Conservation (phyloP, 2,888 invertebrate genomes). For the Synanthedon tipuliformis region DNA sequence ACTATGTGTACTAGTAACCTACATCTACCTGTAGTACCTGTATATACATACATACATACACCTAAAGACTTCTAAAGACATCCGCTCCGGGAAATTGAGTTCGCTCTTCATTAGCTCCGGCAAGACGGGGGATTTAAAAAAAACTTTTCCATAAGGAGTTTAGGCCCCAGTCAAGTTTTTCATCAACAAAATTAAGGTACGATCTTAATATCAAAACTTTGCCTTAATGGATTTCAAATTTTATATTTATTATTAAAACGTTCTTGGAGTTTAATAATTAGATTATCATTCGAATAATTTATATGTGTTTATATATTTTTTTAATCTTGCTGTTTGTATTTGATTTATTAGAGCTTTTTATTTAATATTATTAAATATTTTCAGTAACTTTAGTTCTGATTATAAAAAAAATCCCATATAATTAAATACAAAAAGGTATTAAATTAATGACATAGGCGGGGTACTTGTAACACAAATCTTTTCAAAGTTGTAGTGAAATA, state of each 20-base stretch:
- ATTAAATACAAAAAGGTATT: no score
- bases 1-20: not conserved
- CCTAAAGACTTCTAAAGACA: not conserved
- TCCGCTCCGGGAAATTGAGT: conserved; percentile 39
- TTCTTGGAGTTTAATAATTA: conserved; percentile 1
- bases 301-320: no score
- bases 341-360: no score
- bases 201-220: conserved; percentile 60
- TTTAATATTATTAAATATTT: no score
- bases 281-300: not conserved
- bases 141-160: conserved; percentile 52
- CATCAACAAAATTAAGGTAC: conserved; percentile 65
- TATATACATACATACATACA: not conserved
- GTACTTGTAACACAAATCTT: no score
- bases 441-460: no score
- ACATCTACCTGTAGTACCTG: not conserved
- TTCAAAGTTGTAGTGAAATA: no score
- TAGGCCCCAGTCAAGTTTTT: conserved; percentile 53
- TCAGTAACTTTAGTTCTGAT: no score
- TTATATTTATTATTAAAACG: conserved; percentile 47
- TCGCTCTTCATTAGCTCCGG: conserved; percentile 55
- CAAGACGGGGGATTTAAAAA: conserved; percentile 26
- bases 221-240: conserved; percentile 61
- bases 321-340: no score
- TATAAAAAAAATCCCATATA: no score